Conservation (phyloP, 2,888 invertebrate species). For the Branchipolynoe longqiensis region DNA sequence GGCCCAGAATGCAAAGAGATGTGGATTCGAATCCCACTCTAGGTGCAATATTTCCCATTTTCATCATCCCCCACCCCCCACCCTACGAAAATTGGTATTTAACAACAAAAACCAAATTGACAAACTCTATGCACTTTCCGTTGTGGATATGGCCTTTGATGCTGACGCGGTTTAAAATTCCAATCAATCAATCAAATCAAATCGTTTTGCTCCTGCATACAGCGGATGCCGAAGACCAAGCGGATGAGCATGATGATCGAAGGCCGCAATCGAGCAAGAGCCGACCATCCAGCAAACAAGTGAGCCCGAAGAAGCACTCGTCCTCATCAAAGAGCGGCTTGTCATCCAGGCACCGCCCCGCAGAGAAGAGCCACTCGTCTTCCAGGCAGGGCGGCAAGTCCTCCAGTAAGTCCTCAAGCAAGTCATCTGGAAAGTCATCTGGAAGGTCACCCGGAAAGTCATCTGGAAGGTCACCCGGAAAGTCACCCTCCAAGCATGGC, state of each 20-base stretch:
- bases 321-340: background rate
- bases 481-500: no score
- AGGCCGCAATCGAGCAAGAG: background rate
- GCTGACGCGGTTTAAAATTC: background rate
- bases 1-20: no score
- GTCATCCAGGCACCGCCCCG: conserved; percentile 1
- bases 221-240: conserved; percentile 24
- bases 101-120: background rate
- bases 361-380: conserved; percentile 34
- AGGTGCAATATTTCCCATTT: no score
- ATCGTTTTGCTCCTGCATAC: background rate
- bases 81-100: background rate
- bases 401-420: no score
- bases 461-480: no score
- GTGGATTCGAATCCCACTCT: no score
- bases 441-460: no score
- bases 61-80: no score
- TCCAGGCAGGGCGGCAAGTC: background rate
- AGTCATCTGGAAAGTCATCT: no score
- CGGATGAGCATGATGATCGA: no score
- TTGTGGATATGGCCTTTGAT: background rate
- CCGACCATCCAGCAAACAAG: background rate
- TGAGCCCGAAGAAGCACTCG: conserved; percentile 14
- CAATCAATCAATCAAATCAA: background rate
- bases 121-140: background rate